These are phyloP conservation scores for Rhabdophis nuchalis DNA, from an alignment of 2,797 vertebrate species.

Conservation along the genomic window DNA sequence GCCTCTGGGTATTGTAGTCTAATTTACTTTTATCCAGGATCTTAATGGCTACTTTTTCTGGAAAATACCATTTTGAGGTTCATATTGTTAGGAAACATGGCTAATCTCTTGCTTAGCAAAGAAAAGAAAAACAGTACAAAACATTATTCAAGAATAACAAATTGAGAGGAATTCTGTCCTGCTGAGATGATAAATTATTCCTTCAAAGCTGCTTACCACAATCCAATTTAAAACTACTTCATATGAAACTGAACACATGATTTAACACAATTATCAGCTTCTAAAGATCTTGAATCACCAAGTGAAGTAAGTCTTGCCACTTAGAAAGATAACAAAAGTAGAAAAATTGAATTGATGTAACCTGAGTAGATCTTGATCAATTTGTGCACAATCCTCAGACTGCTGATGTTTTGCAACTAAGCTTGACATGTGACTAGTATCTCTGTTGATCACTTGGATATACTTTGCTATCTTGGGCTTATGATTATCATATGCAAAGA, in stretches of 20 bases:
- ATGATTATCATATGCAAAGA: background rate
- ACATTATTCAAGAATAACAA: background rate
- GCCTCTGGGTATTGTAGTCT: slow-evolving; percentile 91
- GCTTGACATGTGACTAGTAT: background rate
- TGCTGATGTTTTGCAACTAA: background rate
- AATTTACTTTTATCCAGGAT: slow-evolving; percentile 97
- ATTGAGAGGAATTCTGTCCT: background rate
- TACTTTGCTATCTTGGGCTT: background rate
- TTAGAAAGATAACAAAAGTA: background rate
- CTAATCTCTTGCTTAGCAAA: background rate
- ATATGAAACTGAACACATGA: background rate
- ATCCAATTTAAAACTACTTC: background rate
- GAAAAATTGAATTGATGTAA: background rate
- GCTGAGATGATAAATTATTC: background rate
- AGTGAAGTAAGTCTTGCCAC: background rate
- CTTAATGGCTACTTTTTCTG: slow-evolving; percentile 98
- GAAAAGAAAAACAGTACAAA: background rate
- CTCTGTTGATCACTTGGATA: background rate
- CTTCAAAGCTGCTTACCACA: background rate
- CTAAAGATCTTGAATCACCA: background rate
- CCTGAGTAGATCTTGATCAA: too few relatives aligned
- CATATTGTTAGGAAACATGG: background rate
- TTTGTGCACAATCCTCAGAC: background rate
- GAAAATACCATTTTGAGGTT: slow-evolving; percentile 4
- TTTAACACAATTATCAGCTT: background rate